A percentile compares a stretch with the other conserved stretches of the same genome.
Conservation (phyloP, 2,888 invertebrate genomes). For the Athalia rosae region DNA sequence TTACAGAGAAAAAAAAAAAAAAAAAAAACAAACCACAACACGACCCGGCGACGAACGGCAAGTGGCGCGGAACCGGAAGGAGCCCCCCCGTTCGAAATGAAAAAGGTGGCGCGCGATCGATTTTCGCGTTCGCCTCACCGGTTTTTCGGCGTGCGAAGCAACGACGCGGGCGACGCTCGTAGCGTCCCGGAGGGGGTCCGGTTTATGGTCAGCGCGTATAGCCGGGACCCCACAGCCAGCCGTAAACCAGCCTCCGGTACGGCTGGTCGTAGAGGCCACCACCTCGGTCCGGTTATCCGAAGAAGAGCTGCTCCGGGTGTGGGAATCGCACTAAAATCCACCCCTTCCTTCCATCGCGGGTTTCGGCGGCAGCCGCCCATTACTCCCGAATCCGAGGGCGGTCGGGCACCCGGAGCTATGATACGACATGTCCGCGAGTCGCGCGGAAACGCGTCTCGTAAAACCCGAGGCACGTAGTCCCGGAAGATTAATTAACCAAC, state of each 20-base stretch:
- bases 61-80: not conserved
- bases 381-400: slow-evolving; percentile 14
- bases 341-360: slow-evolving; percentile 2
- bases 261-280: slow-evolving; percentile 31
- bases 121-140: not conserved
- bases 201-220: slow-evolving; percentile 29
- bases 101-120: not conserved
- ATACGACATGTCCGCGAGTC: not conserved
- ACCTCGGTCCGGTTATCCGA: slow-evolving; percentile 19
- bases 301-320: not conserved
- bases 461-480: slow-evolving; percentile 22
- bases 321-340: slow-evolving; percentile 39
- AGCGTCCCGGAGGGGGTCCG: slow-evolving; percentile 7
- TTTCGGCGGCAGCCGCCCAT: not conserved
- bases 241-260: slow-evolving; percentile 32
- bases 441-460: slow-evolving; percentile 34
- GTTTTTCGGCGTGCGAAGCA: not conserved
- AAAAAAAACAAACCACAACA: no score
- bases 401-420: slow-evolving; percentile 13
- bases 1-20: not conserved
- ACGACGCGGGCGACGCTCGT: no score
- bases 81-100: not conserved
- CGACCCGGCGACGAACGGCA: not conserved
- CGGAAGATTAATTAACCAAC: not conserved
- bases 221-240: slow-evolving; percentile 28